These are phyloP conservation scores for Harmothoe impar DNA, from an alignment of 2,888 invertebrate genomes.

Conservation along the genomic window DNA sequence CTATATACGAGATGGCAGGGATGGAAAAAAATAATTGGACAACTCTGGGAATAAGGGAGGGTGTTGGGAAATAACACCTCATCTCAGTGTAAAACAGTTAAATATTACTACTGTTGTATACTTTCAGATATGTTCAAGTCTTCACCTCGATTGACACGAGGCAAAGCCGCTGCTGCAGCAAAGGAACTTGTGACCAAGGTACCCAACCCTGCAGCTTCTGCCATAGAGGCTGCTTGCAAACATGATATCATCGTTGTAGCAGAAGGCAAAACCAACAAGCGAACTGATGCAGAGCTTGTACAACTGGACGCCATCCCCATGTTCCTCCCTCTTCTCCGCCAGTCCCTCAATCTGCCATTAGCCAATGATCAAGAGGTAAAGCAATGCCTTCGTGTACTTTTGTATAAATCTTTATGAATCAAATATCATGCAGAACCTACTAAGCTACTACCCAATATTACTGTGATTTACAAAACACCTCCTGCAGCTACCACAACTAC, in stretches of 20 bases:
- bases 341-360: conserved; percentile 91
- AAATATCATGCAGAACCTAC: too few relatives aligned
- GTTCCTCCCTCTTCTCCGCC: conserved; percentile 95
- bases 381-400: too few relatives aligned
- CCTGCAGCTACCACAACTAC: too few relatives aligned
- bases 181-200: conserved; percentile 54
- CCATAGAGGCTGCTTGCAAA: conserved; percentile 71
- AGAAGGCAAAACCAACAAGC: conserved; percentile 72
- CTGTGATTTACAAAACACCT: too few relatives aligned
- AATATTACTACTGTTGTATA: too few relatives aligned
- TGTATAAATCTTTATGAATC: too few relatives aligned
- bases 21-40: too few relatives aligned
- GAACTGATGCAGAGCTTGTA: conserved; percentile 79
- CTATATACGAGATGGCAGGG: too few relatives aligned
- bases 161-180: conserved; percentile 39
- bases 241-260: conserved; percentile 82
- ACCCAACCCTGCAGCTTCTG: conserved; percentile 50
- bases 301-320: conserved; percentile 88
- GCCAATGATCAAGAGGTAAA: conserved; percentile 18
- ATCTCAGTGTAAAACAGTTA: too few relatives aligned
- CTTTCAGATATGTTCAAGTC: conserved; percentile 57
- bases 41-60: too few relatives aligned
- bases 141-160: conserved; percentile 62
- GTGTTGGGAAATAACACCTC: too few relatives aligned
- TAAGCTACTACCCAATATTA: too few relatives aligned